phyloP scores from a whole-genome alignment of 2,888 invertebrate genomes.

The Deilephila porcellus region DNA sequence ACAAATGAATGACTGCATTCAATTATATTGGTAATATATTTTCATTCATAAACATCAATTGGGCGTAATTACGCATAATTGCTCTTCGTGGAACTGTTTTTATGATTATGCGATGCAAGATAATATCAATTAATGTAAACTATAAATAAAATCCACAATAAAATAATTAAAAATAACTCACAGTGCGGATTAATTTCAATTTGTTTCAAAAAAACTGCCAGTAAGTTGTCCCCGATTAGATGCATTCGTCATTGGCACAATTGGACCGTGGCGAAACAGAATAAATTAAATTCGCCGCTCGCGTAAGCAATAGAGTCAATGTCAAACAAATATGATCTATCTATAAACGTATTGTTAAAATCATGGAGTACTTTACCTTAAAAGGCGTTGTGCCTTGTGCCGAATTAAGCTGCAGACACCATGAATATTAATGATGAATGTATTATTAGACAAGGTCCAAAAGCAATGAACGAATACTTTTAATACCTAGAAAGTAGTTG shows the following conservation, averaged over 20 bases:
- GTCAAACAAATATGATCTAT: constrained; percentile 27
- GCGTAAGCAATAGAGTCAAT: constrained; percentile 33
- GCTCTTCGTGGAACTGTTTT: not conserved
- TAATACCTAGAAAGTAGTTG: too few relatives aligned
- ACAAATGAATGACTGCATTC: too few relatives aligned
- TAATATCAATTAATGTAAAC: constrained; percentile 6
- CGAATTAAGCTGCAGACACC: not conserved
- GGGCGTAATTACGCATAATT: not conserved
- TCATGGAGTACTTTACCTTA: constrained; percentile 18
- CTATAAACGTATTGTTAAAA: constrained; percentile 23
- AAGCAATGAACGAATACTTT: too few relatives aligned
- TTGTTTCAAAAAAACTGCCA: not conserved
- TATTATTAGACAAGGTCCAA: not conserved
- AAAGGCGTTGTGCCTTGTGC: not conserved
- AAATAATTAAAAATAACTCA: constrained; percentile 1
- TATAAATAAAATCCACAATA: not conserved
- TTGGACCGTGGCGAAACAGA: constrained; percentile 47
- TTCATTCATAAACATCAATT: not conserved
- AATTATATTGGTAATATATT: too few relatives aligned
- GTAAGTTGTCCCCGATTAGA: constrained; percentile 28
- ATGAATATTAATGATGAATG: not conserved
- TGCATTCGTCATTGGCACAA: constrained; percentile 35
- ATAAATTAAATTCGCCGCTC: constrained; percentile 45
- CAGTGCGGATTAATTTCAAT: not conserved
- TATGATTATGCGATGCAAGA: not conserved